Evolutionary conservation across 2,797 vertebrate genomes (phyloP).

Genomic region (Phalloptychus januarius): DNA sequence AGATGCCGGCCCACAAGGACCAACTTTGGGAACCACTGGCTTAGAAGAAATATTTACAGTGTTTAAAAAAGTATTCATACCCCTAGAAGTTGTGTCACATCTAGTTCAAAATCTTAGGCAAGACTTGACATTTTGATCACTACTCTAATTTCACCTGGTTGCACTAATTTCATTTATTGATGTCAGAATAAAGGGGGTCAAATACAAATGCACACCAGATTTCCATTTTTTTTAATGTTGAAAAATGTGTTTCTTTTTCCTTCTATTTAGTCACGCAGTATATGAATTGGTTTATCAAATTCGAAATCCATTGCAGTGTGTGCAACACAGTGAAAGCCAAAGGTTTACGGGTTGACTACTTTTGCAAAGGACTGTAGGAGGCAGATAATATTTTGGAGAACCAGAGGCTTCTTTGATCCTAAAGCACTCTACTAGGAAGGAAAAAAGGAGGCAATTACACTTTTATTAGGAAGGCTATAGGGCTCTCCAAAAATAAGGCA

Average conservation of each 20-base stretch:
- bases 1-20: too few species aligned
- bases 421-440: conserved; percentile 44
- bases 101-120: not conserved
- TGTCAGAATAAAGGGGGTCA: not conserved
- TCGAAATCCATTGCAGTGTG: not conserved
- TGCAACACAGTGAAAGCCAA: not conserved
- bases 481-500: conserved; percentile 50
- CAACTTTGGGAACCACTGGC: too few species aligned
- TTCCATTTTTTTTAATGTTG: not conserved
- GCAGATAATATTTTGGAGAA: conserved; percentile 54
- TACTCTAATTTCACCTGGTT: not conserved
- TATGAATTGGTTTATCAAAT: not conserved
- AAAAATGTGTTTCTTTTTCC: not conserved
- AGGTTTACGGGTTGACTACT: not conserved
- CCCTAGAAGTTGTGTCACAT: not conserved
- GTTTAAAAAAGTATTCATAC: not conserved
- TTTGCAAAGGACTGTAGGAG: conserved; percentile 20
- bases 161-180: not conserved
- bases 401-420: conserved; percentile 68
- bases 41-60: not conserved
- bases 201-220: not conserved
- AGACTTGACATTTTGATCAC: not conserved
- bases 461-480: conserved; percentile 58
- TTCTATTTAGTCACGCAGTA: not conserved
- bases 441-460: conserved; percentile 45